These are phyloP conservation scores for Amorpha juglandis DNA, from an alignment of 2,888 invertebrate genomes.

Conservation along the genomic window DNA sequence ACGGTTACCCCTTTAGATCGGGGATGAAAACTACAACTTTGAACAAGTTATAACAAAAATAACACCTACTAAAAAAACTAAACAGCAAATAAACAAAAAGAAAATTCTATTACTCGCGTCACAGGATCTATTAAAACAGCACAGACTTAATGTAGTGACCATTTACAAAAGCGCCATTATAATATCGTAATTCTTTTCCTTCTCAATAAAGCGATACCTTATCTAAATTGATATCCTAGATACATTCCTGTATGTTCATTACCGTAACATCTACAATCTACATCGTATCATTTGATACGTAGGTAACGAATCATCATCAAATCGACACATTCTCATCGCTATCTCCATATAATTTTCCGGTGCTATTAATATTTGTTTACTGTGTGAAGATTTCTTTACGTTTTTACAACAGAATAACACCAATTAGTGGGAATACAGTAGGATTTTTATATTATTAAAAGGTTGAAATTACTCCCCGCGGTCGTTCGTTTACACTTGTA, in stretches of 20 bases:
- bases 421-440: conserved; percentile 50
- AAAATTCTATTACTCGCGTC: no score
- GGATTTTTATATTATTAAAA: conserved; percentile 50
- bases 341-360: conserved; percentile 42
- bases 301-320: conserved; percentile 25
- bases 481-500: conserved; percentile 57
- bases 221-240: background rate
- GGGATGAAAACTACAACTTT: no score
- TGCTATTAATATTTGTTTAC: conserved; percentile 46
- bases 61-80: no score
- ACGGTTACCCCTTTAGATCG: no score
- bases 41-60: no score
- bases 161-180: no score
- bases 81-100: no score
- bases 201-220: no score
- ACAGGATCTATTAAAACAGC: no score
- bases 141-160: no score
- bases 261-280: conserved; percentile 18
- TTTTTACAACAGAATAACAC: conserved; percentile 47
- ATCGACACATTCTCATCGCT: conserved; percentile 36
- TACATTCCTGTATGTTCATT: background rate
- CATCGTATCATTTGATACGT: conserved; percentile 32
- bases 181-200: no score
- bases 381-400: conserved; percentile 39
- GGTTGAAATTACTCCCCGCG: conserved; percentile 45